Conservation (phyloP, 2,113 vertebrate genomes). For the Muntiacus muntjak region DNA sequence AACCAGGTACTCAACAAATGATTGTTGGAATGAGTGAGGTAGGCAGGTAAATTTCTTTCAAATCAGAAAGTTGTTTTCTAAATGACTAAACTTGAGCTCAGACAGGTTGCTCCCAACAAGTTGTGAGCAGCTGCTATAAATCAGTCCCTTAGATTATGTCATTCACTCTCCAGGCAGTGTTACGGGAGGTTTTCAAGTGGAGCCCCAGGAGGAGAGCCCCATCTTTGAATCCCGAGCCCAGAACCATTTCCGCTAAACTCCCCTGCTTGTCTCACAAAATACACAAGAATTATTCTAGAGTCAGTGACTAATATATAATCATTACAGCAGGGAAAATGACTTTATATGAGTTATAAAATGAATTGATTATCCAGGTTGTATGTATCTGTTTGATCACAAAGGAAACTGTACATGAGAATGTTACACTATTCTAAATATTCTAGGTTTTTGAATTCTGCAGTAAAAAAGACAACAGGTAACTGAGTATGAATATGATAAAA, state of each 20-base stretch:
- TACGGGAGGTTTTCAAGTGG: background rate
- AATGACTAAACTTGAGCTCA: background rate
- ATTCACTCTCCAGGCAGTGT: background rate
- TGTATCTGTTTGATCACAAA: constrained; percentile 33
- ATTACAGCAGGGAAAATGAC: background rate
- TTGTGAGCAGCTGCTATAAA: background rate
- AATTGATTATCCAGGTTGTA: constrained; percentile 10
- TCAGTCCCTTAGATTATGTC: background rate
- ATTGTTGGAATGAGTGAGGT: background rate
- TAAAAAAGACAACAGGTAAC: constrained; percentile 73
- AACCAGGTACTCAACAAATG: background rate
- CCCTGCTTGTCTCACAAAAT: background rate
- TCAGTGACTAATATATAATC: background rate
- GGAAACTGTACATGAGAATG: constrained; percentile 58
- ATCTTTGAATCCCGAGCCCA: background rate
- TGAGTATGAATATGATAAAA: constrained; percentile 76
- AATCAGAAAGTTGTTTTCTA: background rate
- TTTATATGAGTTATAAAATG: constrained; percentile 40
- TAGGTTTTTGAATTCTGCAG: constrained; percentile 72
- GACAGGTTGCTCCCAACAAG: background rate
- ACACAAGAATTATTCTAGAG: background rate
- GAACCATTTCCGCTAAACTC: background rate
- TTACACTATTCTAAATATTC: constrained; percentile 63
- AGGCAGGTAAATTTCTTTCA: background rate
- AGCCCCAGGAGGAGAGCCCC: background rate